Evolutionary conservation across 1,140 invertebrate species (phyloP).

Genomic region (Aphelenchoides fujianensis): DNA sequence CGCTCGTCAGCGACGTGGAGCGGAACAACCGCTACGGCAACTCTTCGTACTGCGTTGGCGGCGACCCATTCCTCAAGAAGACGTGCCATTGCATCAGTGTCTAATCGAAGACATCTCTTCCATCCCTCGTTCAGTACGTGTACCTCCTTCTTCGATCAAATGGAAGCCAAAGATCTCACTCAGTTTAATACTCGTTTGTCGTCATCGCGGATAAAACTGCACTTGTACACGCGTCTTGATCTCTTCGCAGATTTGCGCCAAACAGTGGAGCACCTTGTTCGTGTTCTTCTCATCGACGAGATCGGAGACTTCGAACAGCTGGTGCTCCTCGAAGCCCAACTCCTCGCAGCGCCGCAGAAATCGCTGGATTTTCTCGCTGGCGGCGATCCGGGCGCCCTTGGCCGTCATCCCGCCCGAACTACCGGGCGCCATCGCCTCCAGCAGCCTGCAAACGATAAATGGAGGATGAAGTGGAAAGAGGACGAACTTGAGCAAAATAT

Average conservation of each 20-base stretch:
- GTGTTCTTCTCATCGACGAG: neutral
- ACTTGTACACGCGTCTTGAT: neutral
- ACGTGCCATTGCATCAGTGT: constrained; percentile 39
- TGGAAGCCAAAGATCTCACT: no score
- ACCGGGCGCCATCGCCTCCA: neutral
- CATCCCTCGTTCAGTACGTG: no score
- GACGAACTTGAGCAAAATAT: no score
- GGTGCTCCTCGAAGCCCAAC: constrained; percentile 3
- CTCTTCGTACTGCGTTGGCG: constrained; percentile 35
- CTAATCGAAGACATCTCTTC: no score
- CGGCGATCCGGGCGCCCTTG: constrained; percentile 10
- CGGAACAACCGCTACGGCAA: constrained; percentile 49
- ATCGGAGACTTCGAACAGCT: neutral
- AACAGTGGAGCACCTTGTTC: neutral
- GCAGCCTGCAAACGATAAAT: neutral
- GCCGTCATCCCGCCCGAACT: no score
- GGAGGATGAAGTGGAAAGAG: no score
- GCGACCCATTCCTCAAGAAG: constrained; percentile 35
- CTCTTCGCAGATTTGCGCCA: neutral
- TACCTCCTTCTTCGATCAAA: no score
- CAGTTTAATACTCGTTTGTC: neutral
- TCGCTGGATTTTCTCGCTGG: constrained; percentile 21
- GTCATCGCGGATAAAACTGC: neutral
- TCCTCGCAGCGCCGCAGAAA: constrained; percentile 10
- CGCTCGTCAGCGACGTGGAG: constrained; percentile 40